Evolutionary conservation across 2,888 invertebrate genomes (phyloP).

Genomic region (Drosophila nr. perissopoda): DNA sequence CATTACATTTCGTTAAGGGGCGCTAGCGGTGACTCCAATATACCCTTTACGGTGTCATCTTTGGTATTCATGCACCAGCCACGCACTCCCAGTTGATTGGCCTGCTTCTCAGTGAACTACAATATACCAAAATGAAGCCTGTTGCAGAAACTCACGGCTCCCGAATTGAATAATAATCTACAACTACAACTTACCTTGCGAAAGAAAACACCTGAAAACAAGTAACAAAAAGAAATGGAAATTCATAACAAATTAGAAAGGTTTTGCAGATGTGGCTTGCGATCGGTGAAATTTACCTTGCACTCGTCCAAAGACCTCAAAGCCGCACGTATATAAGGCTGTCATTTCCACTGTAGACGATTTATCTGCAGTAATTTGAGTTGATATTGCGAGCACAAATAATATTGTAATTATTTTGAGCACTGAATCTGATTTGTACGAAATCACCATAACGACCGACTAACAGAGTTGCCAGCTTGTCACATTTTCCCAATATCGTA

Average conservation of each 20-base stretch:
- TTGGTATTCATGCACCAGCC: constrained; percentile 90
- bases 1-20: constrained; percentile 87
- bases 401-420: constrained; percentile 29
- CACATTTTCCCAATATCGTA: background rate
- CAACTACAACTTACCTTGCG: constrained; percentile 76
- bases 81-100: constrained; percentile 86
- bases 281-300: constrained; percentile 72
- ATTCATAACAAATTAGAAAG: constrained; percentile 15
- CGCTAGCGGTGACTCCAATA: constrained; percentile 86
- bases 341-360: constrained; percentile 34
- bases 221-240: constrained; percentile 1
- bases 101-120: constrained; percentile 88
- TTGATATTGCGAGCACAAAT: constrained; percentile 8
- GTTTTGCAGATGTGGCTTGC: constrained; percentile 9
- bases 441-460: constrained; percentile 62
- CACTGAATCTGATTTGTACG: constrained; percentile 50
- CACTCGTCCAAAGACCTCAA: constrained; percentile 81
- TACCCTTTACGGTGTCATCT: constrained; percentile 88
- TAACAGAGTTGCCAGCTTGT: constrained; percentile 40
- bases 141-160: background rate
- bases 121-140: constrained; percentile 12
- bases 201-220: constrained; percentile 81
- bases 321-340: constrained; percentile 65
- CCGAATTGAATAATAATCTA: background rate
- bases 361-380: constrained; percentile 14